phyloP scores from a whole-genome alignment of 2,888 invertebrate genomes.

The Aphidius colemani region DNA sequence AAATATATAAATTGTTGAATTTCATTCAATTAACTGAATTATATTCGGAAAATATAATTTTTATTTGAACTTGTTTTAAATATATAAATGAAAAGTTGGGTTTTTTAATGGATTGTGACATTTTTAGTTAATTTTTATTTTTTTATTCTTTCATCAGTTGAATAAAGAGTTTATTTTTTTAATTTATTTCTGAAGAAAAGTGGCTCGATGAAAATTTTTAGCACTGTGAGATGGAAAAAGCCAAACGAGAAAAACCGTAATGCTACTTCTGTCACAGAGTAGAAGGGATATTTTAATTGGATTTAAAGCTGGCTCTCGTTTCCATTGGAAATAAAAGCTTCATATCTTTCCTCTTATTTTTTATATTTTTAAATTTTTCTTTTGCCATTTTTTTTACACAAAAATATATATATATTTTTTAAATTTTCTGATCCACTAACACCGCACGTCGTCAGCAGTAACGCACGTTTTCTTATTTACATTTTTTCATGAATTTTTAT shows the following conservation, averaged over 20 bases:
- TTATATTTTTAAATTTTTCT: constrained; percentile 7
- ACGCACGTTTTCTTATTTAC: neutral
- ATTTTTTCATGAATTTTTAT: no score
- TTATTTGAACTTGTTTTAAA: neutral
- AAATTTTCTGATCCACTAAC: constrained; percentile 8
- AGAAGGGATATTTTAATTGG: constrained; percentile 23
- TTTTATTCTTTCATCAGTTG: neutral
- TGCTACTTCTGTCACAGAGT: neutral
- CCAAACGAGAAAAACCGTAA: neutral
- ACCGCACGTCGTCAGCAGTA: constrained; percentile 9
- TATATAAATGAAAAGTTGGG: neutral
- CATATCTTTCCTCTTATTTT: constrained; percentile 17
- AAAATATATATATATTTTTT: no score
- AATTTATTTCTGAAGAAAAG: neutral
- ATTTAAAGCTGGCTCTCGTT: constrained; percentile 22
- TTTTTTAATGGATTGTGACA: neutral
- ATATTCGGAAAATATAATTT: neutral
- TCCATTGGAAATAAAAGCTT: constrained; percentile 25
- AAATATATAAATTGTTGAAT: no score
- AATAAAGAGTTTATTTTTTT: neutral
- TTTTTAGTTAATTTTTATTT: neutral
- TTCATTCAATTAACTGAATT: no score
- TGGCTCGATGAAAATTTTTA: constrained; percentile 12
- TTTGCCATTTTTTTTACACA: neutral
- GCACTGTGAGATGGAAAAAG: neutral